A percentile compares a stretch with the other conserved stretches of the same genome.
Conservation (phyloP, 2,113 vertebrate species). For the Clarias gariepinus region DNA sequence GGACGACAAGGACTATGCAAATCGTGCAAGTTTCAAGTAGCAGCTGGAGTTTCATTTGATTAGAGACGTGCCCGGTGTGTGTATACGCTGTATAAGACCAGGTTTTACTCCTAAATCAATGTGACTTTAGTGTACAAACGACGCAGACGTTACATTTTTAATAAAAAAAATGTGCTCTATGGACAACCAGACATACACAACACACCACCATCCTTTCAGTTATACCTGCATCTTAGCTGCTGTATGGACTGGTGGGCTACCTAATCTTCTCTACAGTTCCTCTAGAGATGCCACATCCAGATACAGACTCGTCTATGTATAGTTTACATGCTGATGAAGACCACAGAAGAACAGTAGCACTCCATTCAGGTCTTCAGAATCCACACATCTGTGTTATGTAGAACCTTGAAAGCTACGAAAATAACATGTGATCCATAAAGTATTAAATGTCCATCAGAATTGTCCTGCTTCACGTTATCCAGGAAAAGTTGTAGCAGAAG, state of each 20-base stretch:
- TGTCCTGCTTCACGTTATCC: background rate
- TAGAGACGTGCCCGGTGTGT: background rate
- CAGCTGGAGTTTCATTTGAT: slow-evolving; percentile 27
- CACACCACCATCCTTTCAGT: slow-evolving; percentile 13
- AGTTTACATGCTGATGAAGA: slow-evolving; percentile 58
- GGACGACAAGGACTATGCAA: slow-evolving; percentile 17
- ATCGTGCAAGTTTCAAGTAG: background rate
- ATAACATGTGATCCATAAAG: background rate
- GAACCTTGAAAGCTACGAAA: background rate
- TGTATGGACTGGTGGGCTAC: slow-evolving; percentile 35
- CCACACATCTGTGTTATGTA: background rate
- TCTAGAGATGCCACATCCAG: slow-evolving; percentile 31
- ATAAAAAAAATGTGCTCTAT: background rate
- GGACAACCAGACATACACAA: background rate
- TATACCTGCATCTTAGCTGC: slow-evolving; percentile 74
- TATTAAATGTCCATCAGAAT: background rate
- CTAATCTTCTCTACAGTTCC: slow-evolving; percentile 18
- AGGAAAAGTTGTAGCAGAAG: background rate
- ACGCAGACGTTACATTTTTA: background rate
- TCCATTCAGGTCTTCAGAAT: background rate
- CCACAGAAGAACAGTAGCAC: slow-evolving; percentile 1
- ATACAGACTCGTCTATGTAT: slow-evolving; percentile 31
- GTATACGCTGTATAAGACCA: background rate
- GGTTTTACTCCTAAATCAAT: background rate
- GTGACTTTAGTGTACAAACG: background rate